These are phyloP conservation scores for Caenorhabditis sp. DNA, from an alignment of 2,888 invertebrate genomes.

Conservation along the genomic window DNA sequence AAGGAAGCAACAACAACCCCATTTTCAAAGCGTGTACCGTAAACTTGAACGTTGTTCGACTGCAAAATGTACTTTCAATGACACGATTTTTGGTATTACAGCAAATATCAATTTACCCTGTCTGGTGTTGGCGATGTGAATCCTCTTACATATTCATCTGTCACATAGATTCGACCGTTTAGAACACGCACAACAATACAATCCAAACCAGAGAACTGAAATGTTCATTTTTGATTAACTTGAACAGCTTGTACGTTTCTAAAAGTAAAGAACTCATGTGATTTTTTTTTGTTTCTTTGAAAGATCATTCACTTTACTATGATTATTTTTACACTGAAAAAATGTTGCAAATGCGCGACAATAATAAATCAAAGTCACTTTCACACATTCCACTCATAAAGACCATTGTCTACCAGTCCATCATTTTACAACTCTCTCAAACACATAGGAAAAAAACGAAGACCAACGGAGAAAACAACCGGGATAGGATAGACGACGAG, in stretches of 20 bases:
- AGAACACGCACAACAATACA: constrained; percentile 59
- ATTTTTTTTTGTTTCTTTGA: neutral
- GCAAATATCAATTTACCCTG: constrained; percentile 30
- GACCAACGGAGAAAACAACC: neutral
- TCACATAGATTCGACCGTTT: constrained; percentile 59
- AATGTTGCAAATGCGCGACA: neutral
- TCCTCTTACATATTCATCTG: constrained; percentile 67
- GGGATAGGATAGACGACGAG: neutral
- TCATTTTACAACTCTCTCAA: neutral
- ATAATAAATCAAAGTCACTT: neutral
- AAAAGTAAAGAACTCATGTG: too few species aligned
- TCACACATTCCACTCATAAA: neutral
- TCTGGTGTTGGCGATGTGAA: constrained; percentile 59
- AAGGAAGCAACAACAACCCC: constrained; percentile 52
- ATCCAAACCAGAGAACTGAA: constrained; percentile 61
- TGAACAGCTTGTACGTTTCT: too few species aligned
- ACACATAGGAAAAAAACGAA: constrained; percentile 3
- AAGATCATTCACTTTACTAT: neutral
- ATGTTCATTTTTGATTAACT: neutral
- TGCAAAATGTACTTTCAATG: neutral
- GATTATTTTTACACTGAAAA: neutral
- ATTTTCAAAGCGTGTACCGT: constrained; percentile 35
- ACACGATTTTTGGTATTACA: neutral
- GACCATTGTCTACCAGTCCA: neutral
- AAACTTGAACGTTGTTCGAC: constrained; percentile 40